phyloP scores from a whole-genome alignment of 2,888 invertebrate species.

The Agrypnus murinus region DNA sequence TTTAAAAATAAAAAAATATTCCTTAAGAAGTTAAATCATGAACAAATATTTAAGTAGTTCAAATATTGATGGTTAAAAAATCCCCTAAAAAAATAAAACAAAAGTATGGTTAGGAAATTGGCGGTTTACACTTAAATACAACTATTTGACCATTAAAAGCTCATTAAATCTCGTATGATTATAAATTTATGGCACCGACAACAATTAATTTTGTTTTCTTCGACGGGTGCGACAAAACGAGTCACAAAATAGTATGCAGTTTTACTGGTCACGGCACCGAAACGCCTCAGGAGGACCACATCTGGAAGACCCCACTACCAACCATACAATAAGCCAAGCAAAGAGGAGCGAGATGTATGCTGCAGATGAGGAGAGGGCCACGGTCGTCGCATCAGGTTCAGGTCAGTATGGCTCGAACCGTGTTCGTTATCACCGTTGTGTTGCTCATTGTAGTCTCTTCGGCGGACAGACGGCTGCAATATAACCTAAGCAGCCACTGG shows the following conservation, averaged over 20 bases:
- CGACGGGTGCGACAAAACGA: conserved; percentile 19
- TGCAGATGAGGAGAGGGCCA: conserved; percentile 47
- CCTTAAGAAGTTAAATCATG: too few species aligned
- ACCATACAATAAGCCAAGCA: too few species aligned
- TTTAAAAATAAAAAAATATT: background rate
- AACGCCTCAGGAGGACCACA: conserved; percentile 36
- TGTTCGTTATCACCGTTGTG: conserved; percentile 59
- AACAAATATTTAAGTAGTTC: too few species aligned
- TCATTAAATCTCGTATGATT: background rate
- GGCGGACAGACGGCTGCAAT: conserved; percentile 62
- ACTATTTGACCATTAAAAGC: background rate
- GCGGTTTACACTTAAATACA: background rate
- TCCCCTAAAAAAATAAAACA: too few species aligned
- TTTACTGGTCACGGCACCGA: conserved; percentile 43
- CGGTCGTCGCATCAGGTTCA: conserved; percentile 41
- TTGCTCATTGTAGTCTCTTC: conserved; percentile 59
- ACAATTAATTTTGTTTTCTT: conserved; percentile 15
- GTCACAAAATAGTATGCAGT: conserved; percentile 26
- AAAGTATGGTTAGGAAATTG: too few species aligned
- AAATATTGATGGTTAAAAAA: too few species aligned
- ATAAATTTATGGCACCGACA: conserved; percentile 15
- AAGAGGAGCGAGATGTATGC: conserved; percentile 32
- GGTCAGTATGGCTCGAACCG: conserved; percentile 68
- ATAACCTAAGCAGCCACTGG: conserved; percentile 59
- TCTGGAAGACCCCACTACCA: conserved; percentile 36